Base-by-base conservation (phyloP, 2,888 invertebrate species). In the Drosophila ustulata region DNA sequence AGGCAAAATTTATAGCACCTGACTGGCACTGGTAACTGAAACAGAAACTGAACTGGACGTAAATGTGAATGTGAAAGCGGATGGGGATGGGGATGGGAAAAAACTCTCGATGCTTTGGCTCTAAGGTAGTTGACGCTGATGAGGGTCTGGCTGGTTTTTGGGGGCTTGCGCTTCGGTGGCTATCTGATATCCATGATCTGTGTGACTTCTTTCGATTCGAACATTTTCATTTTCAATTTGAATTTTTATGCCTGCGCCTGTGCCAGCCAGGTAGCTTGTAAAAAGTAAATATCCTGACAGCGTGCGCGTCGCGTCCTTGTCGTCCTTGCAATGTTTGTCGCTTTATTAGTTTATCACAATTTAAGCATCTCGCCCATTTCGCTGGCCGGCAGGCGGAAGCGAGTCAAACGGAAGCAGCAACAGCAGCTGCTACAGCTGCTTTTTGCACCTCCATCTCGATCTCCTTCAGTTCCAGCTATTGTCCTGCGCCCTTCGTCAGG, bases 261-360 rank as follows among this genome's bases (percentile, higher is more conserved):
- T 18, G 18, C 18, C 18, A 18, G 18, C 68, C 72, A 53, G 70
- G 53, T 56, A 66, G 69, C 80, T 83, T 83, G 83, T 83, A 83
- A 83, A 88, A 88, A 86, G 89, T 72, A 86, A 83, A 83, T 86
- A 83, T 88, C 89, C 83, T 86, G 89, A 56, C 47, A 46, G 30
- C 13, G 66, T 30, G 51, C 37, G 32, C 32, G 32, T 32, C 32
- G 18, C 18, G 18, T 18, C 18, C 18, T 18, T 18, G 18, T 18
- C 18, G 30, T 72, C 53, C 62, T 57, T 66, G 81, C 72, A 71
- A 51, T 81, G 89, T 84, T 89, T 89, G 88, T 89, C 85, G 82
- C 88, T 81, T 81, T 87, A 84, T 84, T 84, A 84, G 83, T 89
- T 84, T 84, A 84, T 89, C 83, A 69, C 88, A 84, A 71, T 77